Percentiles rank a stretch among this genome's conserved stretches.
Conservation (phyloP, 2,113 vertebrate genomes). For the Cebidichthys violaceus region DNA sequence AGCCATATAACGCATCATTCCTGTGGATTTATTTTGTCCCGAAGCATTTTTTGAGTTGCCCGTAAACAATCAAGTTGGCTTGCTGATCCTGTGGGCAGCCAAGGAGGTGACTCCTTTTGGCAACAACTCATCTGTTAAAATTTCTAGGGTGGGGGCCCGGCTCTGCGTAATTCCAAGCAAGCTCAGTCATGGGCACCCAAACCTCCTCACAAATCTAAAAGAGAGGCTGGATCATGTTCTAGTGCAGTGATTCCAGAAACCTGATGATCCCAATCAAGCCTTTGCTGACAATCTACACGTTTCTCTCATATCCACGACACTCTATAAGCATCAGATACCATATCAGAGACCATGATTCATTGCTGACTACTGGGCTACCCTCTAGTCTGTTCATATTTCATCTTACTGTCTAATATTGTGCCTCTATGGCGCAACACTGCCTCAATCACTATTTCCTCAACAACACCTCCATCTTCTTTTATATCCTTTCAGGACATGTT, state of each 20-base stretch:
- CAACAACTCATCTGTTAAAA: slow-evolving; percentile 73
- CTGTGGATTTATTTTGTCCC: slow-evolving; percentile 12
- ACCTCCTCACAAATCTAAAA: slow-evolving; percentile 49
- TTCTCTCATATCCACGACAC: slow-evolving; percentile 49
- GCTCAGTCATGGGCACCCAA: slow-evolving; percentile 65
- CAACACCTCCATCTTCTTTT: slow-evolving; percentile 78
- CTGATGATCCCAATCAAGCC: slow-evolving; percentile 42
- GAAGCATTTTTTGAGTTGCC: slow-evolving; percentile 44
- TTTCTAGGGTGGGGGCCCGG: slow-evolving; percentile 59
- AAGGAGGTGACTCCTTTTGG: slow-evolving; percentile 66
- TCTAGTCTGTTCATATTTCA: slow-evolving; percentile 69
- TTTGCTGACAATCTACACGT: slow-evolving; percentile 28
- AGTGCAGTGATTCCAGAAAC: slow-evolving; percentile 20
- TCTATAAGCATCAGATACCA: slow-evolving; percentile 68
- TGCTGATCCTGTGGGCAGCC: slow-evolving; percentile 46
- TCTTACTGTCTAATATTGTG: slow-evolving; percentile 65
- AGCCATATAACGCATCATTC: neutral
- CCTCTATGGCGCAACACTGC: slow-evolving; percentile 39
- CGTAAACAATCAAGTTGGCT: slow-evolving; percentile 51
- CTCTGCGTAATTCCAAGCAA: slow-evolving; percentile 60
- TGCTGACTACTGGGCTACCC: slow-evolving; percentile 49
- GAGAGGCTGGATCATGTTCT: slow-evolving; percentile 26
- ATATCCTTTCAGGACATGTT: slow-evolving; percentile 78
- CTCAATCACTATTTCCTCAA: slow-evolving; percentile 71
- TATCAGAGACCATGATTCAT: slow-evolving; percentile 65